Conservation (phyloP, 2,888 invertebrate species). For the Agapostemon virescens region DNA sequence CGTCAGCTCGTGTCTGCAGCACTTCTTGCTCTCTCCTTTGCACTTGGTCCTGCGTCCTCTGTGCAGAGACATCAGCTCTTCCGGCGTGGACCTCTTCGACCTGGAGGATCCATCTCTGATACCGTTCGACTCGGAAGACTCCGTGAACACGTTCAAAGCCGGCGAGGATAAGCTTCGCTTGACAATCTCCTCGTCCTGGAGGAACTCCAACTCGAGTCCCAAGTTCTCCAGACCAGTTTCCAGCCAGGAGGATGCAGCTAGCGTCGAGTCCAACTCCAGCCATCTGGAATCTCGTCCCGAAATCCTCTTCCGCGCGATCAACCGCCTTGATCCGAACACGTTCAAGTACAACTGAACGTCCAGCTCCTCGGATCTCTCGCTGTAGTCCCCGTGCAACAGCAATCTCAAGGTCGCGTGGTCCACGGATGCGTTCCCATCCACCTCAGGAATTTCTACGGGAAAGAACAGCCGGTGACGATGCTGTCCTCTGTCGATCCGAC, state of each 20-base stretch:
- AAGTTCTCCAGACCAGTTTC: conserved; percentile 80
- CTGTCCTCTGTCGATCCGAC: conserved; percentile 11
- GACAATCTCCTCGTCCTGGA: conserved; percentile 70
- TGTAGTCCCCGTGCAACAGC: conserved; percentile 70
- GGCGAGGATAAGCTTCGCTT: conserved; percentile 77
- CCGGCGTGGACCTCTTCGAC: conserved; percentile 65
- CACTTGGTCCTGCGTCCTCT: conserved; percentile 82
- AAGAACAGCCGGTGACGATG: conserved; percentile 65
- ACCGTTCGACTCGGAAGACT: conserved; percentile 17
- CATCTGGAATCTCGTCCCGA: conserved; percentile 81
- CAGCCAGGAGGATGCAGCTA: conserved; percentile 81
- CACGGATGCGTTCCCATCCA: conserved; percentile 66
- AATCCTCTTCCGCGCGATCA: conserved; percentile 76
- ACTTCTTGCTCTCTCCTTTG: conserved; percentile 82
- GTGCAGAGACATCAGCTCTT: conserved; percentile 76
- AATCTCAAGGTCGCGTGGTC: conserved; percentile 81
- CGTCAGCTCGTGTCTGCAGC: conserved; percentile 86
- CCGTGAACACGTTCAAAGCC: conserved; percentile 75
- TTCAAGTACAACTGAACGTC: conserved; percentile 69
- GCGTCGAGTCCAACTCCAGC: conserved; percentile 84
- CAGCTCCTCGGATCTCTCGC: conserved; percentile 54
- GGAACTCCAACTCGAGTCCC: conserved; percentile 82
- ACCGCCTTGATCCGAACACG: conserved; percentile 67
- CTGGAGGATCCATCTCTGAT: conserved; percentile 29
- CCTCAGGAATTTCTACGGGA: conserved; percentile 65